Evolutionary conservation across 2,113 vertebrate genomes (phyloP), one percentile per base, ranked within the genome.

Genomic region (Octodon degus): DNA sequence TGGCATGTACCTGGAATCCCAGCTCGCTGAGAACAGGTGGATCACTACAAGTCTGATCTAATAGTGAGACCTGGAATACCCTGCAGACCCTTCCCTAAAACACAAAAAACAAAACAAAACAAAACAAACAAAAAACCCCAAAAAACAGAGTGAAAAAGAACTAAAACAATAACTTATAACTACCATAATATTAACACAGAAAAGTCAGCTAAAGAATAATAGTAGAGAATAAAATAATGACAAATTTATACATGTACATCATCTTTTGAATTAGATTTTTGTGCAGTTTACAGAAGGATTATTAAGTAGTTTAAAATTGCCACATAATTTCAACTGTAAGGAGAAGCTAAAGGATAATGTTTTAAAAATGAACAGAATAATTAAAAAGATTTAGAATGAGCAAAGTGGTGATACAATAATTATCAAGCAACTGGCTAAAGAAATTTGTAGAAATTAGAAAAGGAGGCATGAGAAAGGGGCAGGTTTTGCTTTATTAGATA

Each of bases 211-310:
- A 65, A 84, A 90, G 13, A 87, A 82, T 55, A 74, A 1, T 4
- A 62, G 24, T 30, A 93, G 50, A 30, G 24, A 10, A 95, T 67
- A 90, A 82, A 8, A 89, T 85, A 96, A 88, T 67, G 34, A 82
- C 55, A 89, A 67, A 68, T 83, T 65, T 65, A 81, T 65, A 81
- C 60, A 50, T 62, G 1, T 80, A 4, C 22, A 32, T 77, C 53
- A 76, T 67, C 77, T 30, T 58, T 68, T 91, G 27, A 94, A 62
- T 37, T 62, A 70, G 13, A 37, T 37, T 89, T 92, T 88, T 86
- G 3, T 90, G 47, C 80, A 92, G 80, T 22, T 86, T 82, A 88
- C 20, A 60, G 25, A 88, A 86, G 34, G 74, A 89, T 65, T 80
- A 58, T 22, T 92, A 62, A 58, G n/a, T 65, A 70, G 74, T 70